Evolutionary conservation across 2,113 vertebrate genomes (phyloP).

Genomic region (Bubo blakistoni): DNA sequence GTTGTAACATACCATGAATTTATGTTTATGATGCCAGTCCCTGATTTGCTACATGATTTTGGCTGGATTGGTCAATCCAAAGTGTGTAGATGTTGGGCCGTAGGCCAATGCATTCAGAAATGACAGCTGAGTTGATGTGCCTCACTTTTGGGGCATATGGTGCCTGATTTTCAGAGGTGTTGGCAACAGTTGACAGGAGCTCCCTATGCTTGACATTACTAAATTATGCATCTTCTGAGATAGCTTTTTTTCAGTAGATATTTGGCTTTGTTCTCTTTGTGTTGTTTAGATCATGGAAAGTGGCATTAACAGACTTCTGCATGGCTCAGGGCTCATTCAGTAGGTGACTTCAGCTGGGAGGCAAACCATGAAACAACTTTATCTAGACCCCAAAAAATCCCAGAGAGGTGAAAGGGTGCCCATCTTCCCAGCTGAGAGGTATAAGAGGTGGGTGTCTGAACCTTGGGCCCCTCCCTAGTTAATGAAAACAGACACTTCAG

Average conservation of each 20-base stretch:
- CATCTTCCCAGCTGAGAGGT: not conserved
- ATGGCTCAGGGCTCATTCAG: not conserved
- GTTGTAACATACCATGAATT: not conserved
- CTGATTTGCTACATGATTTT: not conserved
- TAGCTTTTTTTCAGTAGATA: not conserved
- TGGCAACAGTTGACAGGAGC: not conserved
- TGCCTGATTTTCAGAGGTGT: slow-evolving; percentile 21
- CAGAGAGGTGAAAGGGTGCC: not conserved
- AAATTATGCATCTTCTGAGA: not conserved
- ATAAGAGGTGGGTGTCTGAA: not conserved
- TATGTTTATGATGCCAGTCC: not conserved
- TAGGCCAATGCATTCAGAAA: not conserved
- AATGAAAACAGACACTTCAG: not conserved
- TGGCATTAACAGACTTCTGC: not conserved
- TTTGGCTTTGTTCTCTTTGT: not conserved
- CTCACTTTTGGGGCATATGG: not conserved
- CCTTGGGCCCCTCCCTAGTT: too few species aligned
- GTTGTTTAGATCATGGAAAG: not conserved
- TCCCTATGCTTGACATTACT: not conserved
- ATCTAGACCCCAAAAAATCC: not conserved
- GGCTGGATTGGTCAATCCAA: not conserved
- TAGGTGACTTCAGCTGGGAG: not conserved
- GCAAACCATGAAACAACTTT: not conserved
- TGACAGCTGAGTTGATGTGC: not conserved
- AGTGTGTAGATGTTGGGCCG: not conserved